phyloP scores from a whole-genome alignment of 2,888 invertebrate species.

The Barypeithes pellucidus region DNA sequence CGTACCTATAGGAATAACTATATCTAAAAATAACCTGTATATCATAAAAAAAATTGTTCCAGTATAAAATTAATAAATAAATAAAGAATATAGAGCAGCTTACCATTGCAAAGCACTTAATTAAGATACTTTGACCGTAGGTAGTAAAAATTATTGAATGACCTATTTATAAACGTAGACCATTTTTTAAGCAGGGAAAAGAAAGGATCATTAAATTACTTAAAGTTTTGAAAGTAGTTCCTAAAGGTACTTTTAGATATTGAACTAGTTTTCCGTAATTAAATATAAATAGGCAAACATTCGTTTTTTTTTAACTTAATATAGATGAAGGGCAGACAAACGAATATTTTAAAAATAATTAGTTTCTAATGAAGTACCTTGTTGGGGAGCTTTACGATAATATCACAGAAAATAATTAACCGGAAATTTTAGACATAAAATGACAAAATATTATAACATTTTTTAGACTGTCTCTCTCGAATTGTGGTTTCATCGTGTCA shows the following conservation, averaged over 20 bases:
- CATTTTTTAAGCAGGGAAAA: conserved; percentile 5
- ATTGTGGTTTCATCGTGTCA: too few species aligned
- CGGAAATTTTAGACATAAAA: not conserved
- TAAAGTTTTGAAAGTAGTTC: conserved; percentile 2
- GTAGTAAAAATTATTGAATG: not conserved
- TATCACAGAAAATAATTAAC: not conserved
- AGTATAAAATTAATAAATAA: too few species aligned
- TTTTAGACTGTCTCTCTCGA: too few species aligned
- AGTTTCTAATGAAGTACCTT: not conserved
- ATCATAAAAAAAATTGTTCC: too few species aligned
- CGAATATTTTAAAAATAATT: conserved; percentile 13
- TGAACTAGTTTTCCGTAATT: conserved; percentile 34
- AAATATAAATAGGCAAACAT: conserved; percentile 31
- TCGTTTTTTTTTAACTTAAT: conserved; percentile 18
- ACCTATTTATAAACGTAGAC: conserved; percentile 9
- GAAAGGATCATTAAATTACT: not conserved
- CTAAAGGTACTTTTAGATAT: not conserved
- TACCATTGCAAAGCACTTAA: conserved; percentile 7
- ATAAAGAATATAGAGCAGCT: not conserved
- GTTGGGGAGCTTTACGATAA: not conserved
- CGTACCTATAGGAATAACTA: too few species aligned
- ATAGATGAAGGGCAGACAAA: conserved; percentile 13
- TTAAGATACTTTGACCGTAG: not conserved
- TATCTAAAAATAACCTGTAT: too few species aligned
- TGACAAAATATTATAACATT: not conserved